Percentiles rank a stretch among this genome's conserved stretches.
Conservation (phyloP, 2,888 invertebrate species). For the Polietes domitor region DNA sequence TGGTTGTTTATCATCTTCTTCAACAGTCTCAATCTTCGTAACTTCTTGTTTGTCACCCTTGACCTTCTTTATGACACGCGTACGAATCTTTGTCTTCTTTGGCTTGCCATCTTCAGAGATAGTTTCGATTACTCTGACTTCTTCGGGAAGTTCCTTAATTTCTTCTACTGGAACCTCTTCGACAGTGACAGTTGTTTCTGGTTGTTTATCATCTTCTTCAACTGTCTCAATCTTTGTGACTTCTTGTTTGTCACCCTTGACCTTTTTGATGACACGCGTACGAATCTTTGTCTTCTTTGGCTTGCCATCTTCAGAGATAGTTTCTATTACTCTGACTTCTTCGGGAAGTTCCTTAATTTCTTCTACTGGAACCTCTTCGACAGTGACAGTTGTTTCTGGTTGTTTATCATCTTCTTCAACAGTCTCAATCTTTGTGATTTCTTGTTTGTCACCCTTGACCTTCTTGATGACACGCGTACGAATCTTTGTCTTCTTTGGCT, state of each 20-base stretch:
- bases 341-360: slow-evolving; percentile 70
- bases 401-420: slow-evolving; percentile 79
- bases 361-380: slow-evolving; percentile 62
- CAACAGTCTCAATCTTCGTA: slow-evolving; percentile 70
- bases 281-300: slow-evolving; percentile 37
- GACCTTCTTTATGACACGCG: slow-evolving; percentile 70
- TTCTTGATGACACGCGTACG: slow-evolving; percentile 58
- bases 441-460: slow-evolving; percentile 72
- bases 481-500: slow-evolving; percentile 49
- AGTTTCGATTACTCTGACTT: slow-evolving; percentile 66
- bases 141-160: slow-evolving; percentile 65
- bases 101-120: slow-evolving; percentile 69
- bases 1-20: slow-evolving; percentile 69
- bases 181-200: slow-evolving; percentile 67
- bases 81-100: slow-evolving; percentile 69
- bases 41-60: slow-evolving; percentile 70
- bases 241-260: slow-evolving; percentile 45
- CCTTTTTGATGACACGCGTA: slow-evolving; percentile 41
- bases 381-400: slow-evolving; percentile 76
- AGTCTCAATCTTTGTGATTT: slow-evolving; percentile 79
- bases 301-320: slow-evolving; percentile 19
- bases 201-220: slow-evolving; percentile 51
- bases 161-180: slow-evolving; percentile 64
- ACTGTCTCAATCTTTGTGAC: slow-evolving; percentile 44
- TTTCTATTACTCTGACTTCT: slow-evolving; percentile 37